These are phyloP conservation scores for Drosophila paulistorum DNA, from an alignment of 1,140 invertebrate genomes.

Conservation along the genomic window DNA sequence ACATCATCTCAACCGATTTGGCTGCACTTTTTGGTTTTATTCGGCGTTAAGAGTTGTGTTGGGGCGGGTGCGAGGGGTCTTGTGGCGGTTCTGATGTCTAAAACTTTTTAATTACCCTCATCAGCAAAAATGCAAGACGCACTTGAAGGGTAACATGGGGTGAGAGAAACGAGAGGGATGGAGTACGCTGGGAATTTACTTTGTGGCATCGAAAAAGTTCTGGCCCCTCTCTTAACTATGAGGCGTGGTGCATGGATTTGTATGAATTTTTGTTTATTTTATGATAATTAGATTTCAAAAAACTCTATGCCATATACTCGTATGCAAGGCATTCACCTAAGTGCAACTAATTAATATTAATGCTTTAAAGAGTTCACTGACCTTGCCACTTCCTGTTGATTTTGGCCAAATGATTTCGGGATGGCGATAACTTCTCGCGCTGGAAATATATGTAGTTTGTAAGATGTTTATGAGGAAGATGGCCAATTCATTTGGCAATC, in stretches of 20 bases:
- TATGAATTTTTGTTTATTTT: conserved; percentile 41
- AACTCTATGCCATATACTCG: conserved; percentile 14
- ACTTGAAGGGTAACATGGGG: conserved; percentile 9
- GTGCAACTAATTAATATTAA: conserved; percentile 58
- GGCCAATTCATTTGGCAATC: conserved; percentile 60
- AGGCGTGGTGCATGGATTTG: conserved; percentile 17
- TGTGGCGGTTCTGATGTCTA: conserved; percentile 19
- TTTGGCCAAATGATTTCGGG: conserved; percentile 23
- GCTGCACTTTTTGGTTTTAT: conserved; percentile 48
- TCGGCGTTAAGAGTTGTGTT: not conserved
- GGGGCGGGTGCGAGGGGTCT: not conserved
- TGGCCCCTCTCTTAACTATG: too few species aligned
- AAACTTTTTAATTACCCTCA: conserved; percentile 80
- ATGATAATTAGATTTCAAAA: conserved; percentile 58
- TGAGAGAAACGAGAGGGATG: not conserved
- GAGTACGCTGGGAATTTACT: conserved; percentile 7
- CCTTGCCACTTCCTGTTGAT: conserved; percentile 65
- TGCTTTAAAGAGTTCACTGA: conserved; percentile 53
- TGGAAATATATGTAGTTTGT: not conserved
- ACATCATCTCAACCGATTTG: conserved; percentile 38
- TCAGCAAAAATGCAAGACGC: conserved; percentile 63
- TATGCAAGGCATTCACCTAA: not conserved
- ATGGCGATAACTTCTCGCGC: not conserved
- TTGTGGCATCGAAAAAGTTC: conserved; percentile 26
- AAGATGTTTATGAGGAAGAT: conserved; percentile 47